Base-by-base conservation (phyloP, 2,888 invertebrate species). In the Drosophila peninsularis region DNA sequence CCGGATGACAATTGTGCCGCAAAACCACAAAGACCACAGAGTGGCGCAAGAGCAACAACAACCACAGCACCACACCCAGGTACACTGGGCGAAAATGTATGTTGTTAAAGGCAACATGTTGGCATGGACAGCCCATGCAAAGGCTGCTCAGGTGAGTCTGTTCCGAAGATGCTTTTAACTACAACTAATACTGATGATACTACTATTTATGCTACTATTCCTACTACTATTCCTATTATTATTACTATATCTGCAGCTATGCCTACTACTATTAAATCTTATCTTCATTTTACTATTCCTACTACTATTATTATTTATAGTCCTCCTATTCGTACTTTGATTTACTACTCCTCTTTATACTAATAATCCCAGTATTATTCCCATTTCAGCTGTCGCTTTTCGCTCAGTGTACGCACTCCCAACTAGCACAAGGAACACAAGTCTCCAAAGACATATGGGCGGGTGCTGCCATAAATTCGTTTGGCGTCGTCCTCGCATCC, bases 391-490 rank as follows among this genome's bases (percentile, higher is more conserved):
- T 24, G 2, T 6, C 3, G 14, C 5, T 13, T 42, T 45, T 45
- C 56, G 36, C 17, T 19, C 10, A 56, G 56, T 56, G 56, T 36
- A 56, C 36, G 6, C 14, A 44, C 55, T 56, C 55, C 11, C 49
- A 32, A 24, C 9, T 17, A 34, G 34, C 36, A 52, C 47, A 71
- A 52, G 61, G 62, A 74, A 47, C 70, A 78, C 73, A 87, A 87
- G 81, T 87, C 89, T 89, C 84, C 77, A 69, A 87, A 88, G 82
- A 82, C 82, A 75, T 80, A 80, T 82, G 82, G 64, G 71, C 68
- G 78, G 62, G 60, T 71, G 72, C 75, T 76, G 86, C 88, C 88
- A 89, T 89, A 87, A 87, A 87, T 89, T 88, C 71, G 72, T 63
- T 66, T 65, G 61, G 62, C 62, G 62, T 65, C 77, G 44, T 66